Conservation (phyloP, 2,888 invertebrate species). For the Mesorhabditis sp. region DNA sequence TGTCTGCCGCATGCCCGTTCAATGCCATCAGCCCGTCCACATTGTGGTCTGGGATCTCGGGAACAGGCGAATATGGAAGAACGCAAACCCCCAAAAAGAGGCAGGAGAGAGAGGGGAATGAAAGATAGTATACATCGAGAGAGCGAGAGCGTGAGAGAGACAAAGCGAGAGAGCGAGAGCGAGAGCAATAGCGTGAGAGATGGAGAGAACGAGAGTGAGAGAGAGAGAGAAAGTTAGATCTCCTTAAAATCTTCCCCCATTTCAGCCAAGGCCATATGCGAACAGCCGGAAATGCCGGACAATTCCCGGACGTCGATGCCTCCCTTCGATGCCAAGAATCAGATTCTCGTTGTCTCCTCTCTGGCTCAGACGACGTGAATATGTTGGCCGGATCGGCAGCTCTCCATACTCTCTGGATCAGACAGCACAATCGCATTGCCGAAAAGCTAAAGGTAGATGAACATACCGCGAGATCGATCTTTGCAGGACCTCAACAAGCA, state of each 20-base stretch:
- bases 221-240: not conserved
- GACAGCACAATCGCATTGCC: constrained; percentile 57
- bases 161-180: no score
- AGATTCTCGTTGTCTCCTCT: constrained; percentile 24
- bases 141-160: no score
- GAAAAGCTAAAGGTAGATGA: constrained; percentile 36
- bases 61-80: constrained; percentile 93
- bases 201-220: no score
- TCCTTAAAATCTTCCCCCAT: not conserved
- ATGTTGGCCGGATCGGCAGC: constrained; percentile 49
- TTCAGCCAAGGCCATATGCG: constrained; percentile 32
- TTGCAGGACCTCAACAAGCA: constrained; percentile 46
- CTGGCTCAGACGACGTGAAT: constrained; percentile 51
- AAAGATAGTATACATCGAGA: no score
- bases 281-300: constrained; percentile 40
- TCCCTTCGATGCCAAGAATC: constrained; percentile 27
- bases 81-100: no score
- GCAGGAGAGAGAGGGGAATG: no score
- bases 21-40: constrained; percentile 42
- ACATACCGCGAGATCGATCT: not conserved
- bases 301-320: constrained; percentile 32
- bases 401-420: constrained; percentile 53
- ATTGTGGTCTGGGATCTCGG: constrained; percentile 60
- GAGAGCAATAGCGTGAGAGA: no score
- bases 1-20: constrained; percentile 48